phyloP scores from a whole-genome alignment of 2,888 invertebrate genomes.

The Noctua fimbriata region DNA sequence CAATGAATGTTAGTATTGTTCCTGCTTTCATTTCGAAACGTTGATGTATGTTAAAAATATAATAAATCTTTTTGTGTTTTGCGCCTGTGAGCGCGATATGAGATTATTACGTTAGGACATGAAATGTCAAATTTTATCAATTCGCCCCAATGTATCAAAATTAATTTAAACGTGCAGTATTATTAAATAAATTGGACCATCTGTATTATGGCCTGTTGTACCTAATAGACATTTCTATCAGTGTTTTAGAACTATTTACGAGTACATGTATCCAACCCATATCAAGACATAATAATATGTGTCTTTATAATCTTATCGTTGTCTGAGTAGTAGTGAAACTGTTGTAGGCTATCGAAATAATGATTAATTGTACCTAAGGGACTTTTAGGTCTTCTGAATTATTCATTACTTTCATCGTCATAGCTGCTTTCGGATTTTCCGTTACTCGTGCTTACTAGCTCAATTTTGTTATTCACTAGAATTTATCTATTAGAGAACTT shows the following conservation, averaged over 20 bases:
- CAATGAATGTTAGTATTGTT: conserved; percentile 80
- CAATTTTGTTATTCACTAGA: conserved; percentile 64
- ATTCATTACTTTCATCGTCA: conserved; percentile 68
- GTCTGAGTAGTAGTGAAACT: conserved; percentile 70
- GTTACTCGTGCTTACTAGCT: conserved; percentile 74
- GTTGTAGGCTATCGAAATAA: conserved; percentile 72
- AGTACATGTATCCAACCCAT: conserved; percentile 79
- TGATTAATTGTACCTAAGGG: conserved; percentile 75
- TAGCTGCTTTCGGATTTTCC: conserved; percentile 64
- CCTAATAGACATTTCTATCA: conserved; percentile 73
- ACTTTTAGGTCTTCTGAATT: conserved; percentile 72
- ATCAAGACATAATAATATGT: conserved; percentile 75
- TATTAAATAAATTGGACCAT: conserved; percentile 74
- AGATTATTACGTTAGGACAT: conserved; percentile 88
- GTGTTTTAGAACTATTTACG: conserved; percentile 82
- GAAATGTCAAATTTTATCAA: conserved; percentile 82
- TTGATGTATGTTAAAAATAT: conserved; percentile 76
- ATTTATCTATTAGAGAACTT: conserved; percentile 42
- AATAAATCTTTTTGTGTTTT: conserved; percentile 71
- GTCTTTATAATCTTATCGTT: conserved; percentile 65
- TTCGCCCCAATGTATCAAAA: conserved; percentile 81
- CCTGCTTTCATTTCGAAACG: conserved; percentile 78
- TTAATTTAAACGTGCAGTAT: conserved; percentile 77
- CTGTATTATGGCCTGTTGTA: conserved; percentile 77
- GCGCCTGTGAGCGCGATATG: conserved; percentile 75